A percentile compares a stretch with the other conserved stretches of the same genome.
Evolutionary conservation across 2,797 vertebrate species (phyloP).

Genomic region (Benthosema pterotum): DNA sequence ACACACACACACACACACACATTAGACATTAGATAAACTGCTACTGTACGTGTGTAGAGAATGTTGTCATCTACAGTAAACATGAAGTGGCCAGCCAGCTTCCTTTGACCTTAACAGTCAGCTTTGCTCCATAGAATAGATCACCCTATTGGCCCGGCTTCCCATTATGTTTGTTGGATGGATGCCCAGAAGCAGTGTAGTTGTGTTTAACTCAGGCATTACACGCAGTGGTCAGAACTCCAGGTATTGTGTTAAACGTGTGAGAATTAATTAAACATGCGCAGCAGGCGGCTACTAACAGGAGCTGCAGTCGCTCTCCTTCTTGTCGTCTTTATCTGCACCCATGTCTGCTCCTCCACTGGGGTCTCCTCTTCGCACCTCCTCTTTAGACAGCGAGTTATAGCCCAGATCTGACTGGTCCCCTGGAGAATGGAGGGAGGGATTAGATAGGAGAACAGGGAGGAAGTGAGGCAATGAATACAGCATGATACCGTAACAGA

Average conservation of each 20-base stretch:
- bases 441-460: background rate
- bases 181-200: too few species aligned
- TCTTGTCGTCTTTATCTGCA: constrained; percentile 85
- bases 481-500: background rate
- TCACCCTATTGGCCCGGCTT: too few species aligned
- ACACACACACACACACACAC: background rate
- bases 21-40: background rate
- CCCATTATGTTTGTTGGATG: too few species aligned
- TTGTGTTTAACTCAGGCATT: too few species aligned
- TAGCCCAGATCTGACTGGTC: constrained; percentile 90
- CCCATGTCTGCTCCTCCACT: constrained; percentile 65
- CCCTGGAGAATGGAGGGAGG: constrained; percentile 67
- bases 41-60: too few species aligned
- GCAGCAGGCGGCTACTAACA: constrained; percentile 57
- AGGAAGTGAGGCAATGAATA: background rate
- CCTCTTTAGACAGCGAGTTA: constrained; percentile 91
- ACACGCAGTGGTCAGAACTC: too few species aligned
- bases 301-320: constrained; percentile 90
- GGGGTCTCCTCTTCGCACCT: constrained; percentile 83
- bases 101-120: too few species aligned
- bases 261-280: too few species aligned
- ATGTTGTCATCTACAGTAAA: too few species aligned
- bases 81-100: too few species aligned
- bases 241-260: too few species aligned
- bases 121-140: too few species aligned